Evolutionary conservation across 2,888 invertebrate species (phyloP).

Genomic region (Parascotia fuliginaria): DNA sequence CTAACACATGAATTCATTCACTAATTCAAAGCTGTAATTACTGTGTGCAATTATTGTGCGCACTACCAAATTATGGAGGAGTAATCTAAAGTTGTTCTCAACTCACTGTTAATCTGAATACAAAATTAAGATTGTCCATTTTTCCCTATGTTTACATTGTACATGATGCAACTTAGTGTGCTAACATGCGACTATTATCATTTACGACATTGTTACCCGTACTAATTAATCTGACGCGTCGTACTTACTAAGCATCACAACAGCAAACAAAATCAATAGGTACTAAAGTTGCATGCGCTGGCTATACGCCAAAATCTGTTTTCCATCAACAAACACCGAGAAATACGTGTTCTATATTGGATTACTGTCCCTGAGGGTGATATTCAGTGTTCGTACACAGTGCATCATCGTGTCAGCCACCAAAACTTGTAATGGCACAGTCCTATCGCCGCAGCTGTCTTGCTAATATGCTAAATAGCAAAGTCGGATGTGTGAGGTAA

Average conservation of each 20-base stretch:
- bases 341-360: constrained; percentile 29
- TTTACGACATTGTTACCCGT: constrained; percentile 2
- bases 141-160: no score
- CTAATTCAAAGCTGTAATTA: no score
- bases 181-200: background rate
- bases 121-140: no score
- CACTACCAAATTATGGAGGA: no score
- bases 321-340: constrained; percentile 50
- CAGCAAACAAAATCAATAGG: constrained; percentile 58
- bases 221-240: constrained; percentile 16
- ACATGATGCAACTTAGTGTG: background rate
- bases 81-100: no score
- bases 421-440: constrained; percentile 11
- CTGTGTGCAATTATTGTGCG: no score
- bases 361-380: constrained; percentile 10
- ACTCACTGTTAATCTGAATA: no score
- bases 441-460: constrained; percentile 15
- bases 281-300: constrained; percentile 46
- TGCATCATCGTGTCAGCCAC: constrained; percentile 17
- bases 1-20: no score
- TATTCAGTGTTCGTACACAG: constrained; percentile 13
- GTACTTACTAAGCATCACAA: constrained; percentile 41
- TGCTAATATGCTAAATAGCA: constrained; percentile 39
- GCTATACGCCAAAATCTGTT: constrained; percentile 59
- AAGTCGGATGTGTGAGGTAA: constrained; percentile 31